phyloP scores from a whole-genome alignment of 2,888 invertebrate genomes.

The Papilio elwesi region DNA sequence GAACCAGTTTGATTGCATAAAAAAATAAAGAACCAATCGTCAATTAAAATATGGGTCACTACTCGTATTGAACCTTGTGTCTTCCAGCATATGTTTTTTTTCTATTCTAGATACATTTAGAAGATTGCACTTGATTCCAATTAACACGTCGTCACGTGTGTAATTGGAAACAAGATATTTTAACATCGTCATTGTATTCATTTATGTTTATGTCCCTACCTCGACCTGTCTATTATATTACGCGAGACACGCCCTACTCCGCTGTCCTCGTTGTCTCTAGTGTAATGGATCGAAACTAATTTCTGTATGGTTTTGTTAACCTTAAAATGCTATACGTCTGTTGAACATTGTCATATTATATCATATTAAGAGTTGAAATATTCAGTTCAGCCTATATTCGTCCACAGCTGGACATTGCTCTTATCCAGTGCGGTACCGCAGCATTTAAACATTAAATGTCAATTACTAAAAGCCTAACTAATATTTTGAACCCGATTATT shows the following conservation, averaged over 20 bases:
- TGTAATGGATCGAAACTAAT: constrained; percentile 8
- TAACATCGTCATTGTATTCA: not conserved
- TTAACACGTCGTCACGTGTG: not conserved
- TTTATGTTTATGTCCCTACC: not conserved
- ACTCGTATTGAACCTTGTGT: no score
- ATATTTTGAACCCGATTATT: no score
- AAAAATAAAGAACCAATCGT: no score
- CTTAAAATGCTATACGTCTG: not conserved
- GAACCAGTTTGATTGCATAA: no score
- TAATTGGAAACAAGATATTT: constrained; percentile 10
- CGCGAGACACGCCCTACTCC: not conserved
- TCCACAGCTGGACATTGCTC: no score
- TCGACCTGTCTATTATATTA: constrained; percentile 18
- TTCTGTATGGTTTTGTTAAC: not conserved
- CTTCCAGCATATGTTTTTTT: no score
- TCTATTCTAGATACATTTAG: not conserved
- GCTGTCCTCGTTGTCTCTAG: constrained; percentile 5
- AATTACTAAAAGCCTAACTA: no score
- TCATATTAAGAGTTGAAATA: no score
- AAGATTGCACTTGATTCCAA: constrained; percentile 4
- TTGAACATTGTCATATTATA: not conserved
- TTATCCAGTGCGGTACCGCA: no score
- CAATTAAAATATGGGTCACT: no score
- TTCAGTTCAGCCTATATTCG: no score
- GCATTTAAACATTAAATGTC: no score